These are phyloP conservation scores for Pantala flavescens DNA, from an alignment of 1,140 invertebrate genomes.

Conservation along the genomic window DNA sequence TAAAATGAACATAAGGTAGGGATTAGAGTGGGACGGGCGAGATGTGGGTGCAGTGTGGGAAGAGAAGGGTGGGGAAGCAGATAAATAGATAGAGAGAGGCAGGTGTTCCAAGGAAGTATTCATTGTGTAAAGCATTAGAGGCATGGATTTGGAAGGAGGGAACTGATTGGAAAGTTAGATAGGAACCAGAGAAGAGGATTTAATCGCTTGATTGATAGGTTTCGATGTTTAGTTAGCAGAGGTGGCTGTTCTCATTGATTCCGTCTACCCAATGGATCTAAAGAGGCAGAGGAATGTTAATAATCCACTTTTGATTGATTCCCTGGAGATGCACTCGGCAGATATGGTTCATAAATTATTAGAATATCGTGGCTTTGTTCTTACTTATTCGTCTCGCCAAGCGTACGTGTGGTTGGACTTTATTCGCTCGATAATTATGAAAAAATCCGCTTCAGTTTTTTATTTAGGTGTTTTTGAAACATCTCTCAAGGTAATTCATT, in stretches of 20 bases:
- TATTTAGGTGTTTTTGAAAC: no score
- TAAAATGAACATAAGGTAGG: no score
- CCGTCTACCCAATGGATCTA: not conserved
- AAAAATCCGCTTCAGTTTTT: no score
- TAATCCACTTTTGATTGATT: conserved; percentile 1
- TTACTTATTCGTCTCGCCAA: no score
- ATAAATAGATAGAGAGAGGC: not conserved
- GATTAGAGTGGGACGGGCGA: not conserved
- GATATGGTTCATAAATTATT: no score
- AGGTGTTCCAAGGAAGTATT: not conserved
- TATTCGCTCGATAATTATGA: no score
- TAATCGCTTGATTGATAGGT: conserved; percentile 9
- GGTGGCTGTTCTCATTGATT: not conserved
- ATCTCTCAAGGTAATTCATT: no score
- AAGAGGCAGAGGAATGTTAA: not conserved
- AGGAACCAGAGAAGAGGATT: conserved; percentile 4
- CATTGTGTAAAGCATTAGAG: no score
- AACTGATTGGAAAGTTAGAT: not conserved
- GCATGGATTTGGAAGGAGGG: not conserved
- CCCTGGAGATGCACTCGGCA: not conserved
- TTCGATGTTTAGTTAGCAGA: conserved; percentile 6
- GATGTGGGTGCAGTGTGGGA: not conserved
- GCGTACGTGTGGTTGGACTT: no score
- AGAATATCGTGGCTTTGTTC: no score
- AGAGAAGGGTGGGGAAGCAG: not conserved